These are phyloP conservation scores for Octopus sinensis DNA, from an alignment of 1,140 invertebrate species.

Conservation along the genomic window DNA sequence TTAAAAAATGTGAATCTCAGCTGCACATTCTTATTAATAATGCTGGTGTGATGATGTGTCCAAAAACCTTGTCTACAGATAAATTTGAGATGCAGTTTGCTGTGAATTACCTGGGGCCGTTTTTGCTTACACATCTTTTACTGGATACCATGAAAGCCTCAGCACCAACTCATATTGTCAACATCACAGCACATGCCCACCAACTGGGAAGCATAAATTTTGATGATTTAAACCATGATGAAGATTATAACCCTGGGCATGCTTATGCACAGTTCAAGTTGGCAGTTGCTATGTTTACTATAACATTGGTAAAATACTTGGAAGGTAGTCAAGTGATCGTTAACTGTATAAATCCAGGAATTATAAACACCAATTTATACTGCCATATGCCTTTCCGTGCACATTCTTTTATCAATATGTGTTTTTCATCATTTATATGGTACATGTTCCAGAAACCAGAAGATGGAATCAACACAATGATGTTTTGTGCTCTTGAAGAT, in stretches of 20 bases:
- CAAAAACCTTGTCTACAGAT: conserved; percentile 52
- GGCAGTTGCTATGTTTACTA: conserved; percentile 72
- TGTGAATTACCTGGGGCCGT: conserved; percentile 61
- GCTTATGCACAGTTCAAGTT: conserved; percentile 72
- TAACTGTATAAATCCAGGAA: conserved; percentile 82
- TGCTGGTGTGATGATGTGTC: conserved; percentile 69
- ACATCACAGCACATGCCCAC: conserved; percentile 82
- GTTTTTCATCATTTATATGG: conserved; percentile 43
- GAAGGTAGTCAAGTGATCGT: conserved; percentile 67
- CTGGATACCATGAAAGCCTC: conserved; percentile 65
- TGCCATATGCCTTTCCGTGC: conserved; percentile 68
- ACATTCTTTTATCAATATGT: conserved; percentile 41
- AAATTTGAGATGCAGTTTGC: conserved; percentile 61
- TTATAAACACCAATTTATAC: conserved; percentile 75
- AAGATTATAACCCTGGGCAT: conserved; percentile 42
- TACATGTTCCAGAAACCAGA: conserved; percentile 51
- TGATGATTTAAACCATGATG: conserved; percentile 53
- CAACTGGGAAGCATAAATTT: conserved; percentile 49
- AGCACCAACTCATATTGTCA: conserved; percentile 75
- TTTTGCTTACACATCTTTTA: conserved; percentile 75
- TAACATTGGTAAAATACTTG: conserved; percentile 30
- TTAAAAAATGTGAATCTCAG: conserved; percentile 64
- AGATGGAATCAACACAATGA: conserved; percentile 57
- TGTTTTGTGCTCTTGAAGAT: conserved; percentile 62
- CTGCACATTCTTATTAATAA: conserved; percentile 72